Evolutionary conservation across 2,113 vertebrate genomes (phyloP).

Genomic region (Emydura subglobosa): DNA sequence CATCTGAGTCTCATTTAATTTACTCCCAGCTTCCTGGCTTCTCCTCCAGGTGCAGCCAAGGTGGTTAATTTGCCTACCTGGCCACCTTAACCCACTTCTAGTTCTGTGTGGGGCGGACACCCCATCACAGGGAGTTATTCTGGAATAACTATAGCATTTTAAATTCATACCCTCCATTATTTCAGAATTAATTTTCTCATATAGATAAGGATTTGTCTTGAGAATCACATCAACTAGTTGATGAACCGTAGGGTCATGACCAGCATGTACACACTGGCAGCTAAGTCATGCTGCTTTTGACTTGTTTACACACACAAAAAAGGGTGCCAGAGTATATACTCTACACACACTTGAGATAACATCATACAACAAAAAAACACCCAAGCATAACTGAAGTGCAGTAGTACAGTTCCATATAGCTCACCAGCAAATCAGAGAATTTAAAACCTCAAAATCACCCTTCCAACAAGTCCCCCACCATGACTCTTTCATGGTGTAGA

Average conservation of each 20-base stretch:
- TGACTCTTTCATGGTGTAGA: accelerated
- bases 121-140: accelerated
- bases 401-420: neutral
- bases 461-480: no score
- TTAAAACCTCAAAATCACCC: neutral
- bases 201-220: neutral
- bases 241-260: neutral
- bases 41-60: no score
- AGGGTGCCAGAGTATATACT: neutral
- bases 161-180: neutral
- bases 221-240: constrained; percentile 25
- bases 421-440: neutral
- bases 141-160: neutral
- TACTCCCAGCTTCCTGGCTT: no score
- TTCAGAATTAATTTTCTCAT: neutral
- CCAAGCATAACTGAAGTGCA: neutral
- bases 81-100: no score
- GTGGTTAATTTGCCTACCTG: no score
- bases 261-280: neutral
- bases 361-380: neutral
- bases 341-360: neutral
- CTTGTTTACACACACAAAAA: accelerated
- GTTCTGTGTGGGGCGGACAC: neutral
- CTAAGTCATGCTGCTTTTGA: constrained; percentile 45
- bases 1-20: no score